Base-by-base conservation (phyloP, 2,888 invertebrate species). In the Ectropis crepuscularia region DNA sequence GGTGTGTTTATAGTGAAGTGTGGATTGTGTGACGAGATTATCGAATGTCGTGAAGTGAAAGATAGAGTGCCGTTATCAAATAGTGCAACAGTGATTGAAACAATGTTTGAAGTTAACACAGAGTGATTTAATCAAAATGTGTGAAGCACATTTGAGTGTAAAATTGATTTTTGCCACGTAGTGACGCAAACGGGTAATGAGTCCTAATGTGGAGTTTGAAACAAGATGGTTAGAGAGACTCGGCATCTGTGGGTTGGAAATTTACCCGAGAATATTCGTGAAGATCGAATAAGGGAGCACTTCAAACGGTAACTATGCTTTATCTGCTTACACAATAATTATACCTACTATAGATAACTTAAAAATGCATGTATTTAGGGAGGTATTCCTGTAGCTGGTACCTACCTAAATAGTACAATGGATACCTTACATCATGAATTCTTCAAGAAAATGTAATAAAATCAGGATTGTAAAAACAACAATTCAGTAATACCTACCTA, bases 151-250 rank as follows among this genome's bases (percentile, higher is more conserved):
- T 86, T 87, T 88, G 85, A 85, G 90, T 90, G 92, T 88, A 90
- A 91, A 92, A 91, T 92, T 92, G 89, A 86, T 92, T 90, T 92
- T 92, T 93, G 93, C 93, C 93, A 93, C 93, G 93, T 93, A 93
- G 92, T 92, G 92, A 92, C 91, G 93, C 93, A 92, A 93, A 93
- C 93, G 94, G 94, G 94, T 94, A 94, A 94, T 93, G 94, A 95
- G 95, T 95, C 96, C 96, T 95, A 95, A 97, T 97, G 97, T 96
- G 96, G 97, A 96, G 96, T 96, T 95, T 94, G 96, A 96, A 96
- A 96, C 97, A 98, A 97, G 96, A 99, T 99, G 99, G 99, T 99
- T 96, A 98, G 99, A 97, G 98, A 99, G 98, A 98, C 98, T 96
- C 98, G 99, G 96, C 98, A 99, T 96, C 97, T 99, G 95, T 98